These are phyloP conservation scores for Hirtodrosophila cameraria DNA, from an alignment of 2,888 invertebrate genomes.

Conservation along the genomic window DNA sequence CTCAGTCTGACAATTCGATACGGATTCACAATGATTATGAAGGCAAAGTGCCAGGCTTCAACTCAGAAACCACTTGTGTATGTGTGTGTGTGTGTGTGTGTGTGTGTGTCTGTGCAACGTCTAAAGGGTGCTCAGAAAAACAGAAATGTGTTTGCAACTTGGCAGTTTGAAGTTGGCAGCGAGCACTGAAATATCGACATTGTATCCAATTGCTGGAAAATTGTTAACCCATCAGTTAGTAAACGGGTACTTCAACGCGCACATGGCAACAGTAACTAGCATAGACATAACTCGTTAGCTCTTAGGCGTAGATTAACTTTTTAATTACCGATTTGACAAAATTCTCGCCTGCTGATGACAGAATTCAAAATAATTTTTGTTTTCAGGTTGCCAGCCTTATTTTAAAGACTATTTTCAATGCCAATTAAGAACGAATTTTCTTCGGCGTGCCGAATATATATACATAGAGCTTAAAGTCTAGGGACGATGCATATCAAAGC, in stretches of 20 bases:
- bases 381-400: too few relatives aligned
- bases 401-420: too few relatives aligned
- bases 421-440: too few relatives aligned
- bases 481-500: too few relatives aligned
- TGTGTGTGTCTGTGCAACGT: neutral
- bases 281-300: neutral
- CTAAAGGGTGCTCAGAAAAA: conserved; percentile 32
- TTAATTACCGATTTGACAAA: neutral
- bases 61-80: conserved; percentile 5
- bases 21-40: conserved; percentile 26
- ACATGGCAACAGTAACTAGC: neutral
- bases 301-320: neutral
- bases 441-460: too few relatives aligned
- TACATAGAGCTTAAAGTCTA: too few relatives aligned
- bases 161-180: conserved; percentile 29
- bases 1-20: conserved; percentile 20
- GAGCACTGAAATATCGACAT: conserved; percentile 15
- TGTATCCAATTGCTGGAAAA: conserved; percentile 64
- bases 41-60: conserved; percentile 41
- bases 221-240: conserved; percentile 48
- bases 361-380: too few relatives aligned
- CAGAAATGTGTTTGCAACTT: conserved; percentile 17
- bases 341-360: too few relatives aligned
- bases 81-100: conserved; percentile 2
- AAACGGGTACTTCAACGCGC: conserved; percentile 3